Evolutionary conservation across 2,797 vertebrate species (phyloP), one percentile per base, ranked within the genome.

Genomic region (Sebastes alutus): DNA sequence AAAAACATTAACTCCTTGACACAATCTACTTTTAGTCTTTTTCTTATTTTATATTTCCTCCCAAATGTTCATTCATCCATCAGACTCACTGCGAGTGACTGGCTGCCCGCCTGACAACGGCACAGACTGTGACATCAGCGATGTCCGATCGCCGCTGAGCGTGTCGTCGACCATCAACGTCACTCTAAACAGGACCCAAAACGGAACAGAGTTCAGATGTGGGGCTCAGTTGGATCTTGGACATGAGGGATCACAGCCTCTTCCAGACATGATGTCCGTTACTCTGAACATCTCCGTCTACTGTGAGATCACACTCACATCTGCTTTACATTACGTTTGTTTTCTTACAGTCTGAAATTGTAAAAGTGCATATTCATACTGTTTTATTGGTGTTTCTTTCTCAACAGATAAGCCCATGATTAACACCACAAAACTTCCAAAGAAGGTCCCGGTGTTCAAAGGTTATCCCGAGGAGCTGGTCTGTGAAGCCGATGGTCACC

Each of bases 401-500:
- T 82, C 52, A 49, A 83, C 87, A 96, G 96, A 88, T 89, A 79
- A 81, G 63, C 96, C 96, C 5, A 2, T 2, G 38, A 96, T 96
- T 75, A 95, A 95, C 52, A 72, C 29, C 7, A 77, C 77, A 4
- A 94, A 92, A 46, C 89, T 95, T 54, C 90, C 80, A 0, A 55
- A 49, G 7, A 67, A 0, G 11, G 62, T 96, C 69, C 94, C 94
- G 0, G 83, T 96, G 75, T 93, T 96, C 87, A 83, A 66, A 18
- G 95, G 94, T 29, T 95, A 95, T 79, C 38, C 75, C 0, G 87
- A 81, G 56, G 79, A 85, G 14, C 92, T 96, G 0, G 52, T 91
- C 8, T 96, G 96, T 85, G 89, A 93, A 61, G 95, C 95, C 0
- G 91, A 94, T 0, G 95, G 96, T 11, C 13, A 91, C 64, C 96